Evolutionary conservation across 2,797 vertebrate genomes (phyloP).

Genomic region (Erpetoichthys calabaricus): DNA sequence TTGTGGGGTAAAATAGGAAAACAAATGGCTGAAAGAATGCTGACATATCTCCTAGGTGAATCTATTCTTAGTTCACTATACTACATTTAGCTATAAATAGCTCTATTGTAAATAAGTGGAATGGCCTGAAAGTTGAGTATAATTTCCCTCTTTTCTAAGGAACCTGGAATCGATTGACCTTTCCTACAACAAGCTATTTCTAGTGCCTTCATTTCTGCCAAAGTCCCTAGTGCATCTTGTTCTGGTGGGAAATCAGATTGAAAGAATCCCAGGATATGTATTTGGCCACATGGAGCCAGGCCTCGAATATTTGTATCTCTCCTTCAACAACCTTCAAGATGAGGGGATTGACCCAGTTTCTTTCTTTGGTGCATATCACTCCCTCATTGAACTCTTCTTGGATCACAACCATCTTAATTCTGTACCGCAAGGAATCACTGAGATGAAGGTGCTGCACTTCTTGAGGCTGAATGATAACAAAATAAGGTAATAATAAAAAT

Average conservation of each 20-base stretch:
- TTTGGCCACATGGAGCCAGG: constrained; percentile 91
- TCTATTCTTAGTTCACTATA: no score
- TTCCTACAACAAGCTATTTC: constrained; percentile 78
- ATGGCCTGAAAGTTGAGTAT: not conserved
- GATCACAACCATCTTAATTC: constrained; percentile 77
- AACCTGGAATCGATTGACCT: constrained; percentile 89
- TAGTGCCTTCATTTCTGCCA: constrained; percentile 87
- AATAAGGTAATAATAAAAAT: constrained; percentile 62
- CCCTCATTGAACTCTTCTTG: constrained; percentile 81
- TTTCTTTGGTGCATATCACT: constrained; percentile 71
- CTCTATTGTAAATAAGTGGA: not conserved
- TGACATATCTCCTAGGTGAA: no score
- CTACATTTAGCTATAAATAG: no score
- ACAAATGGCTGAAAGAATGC: no score
- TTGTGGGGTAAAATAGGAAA: no score
- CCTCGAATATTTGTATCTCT: constrained; percentile 87
- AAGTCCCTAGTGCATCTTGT: constrained; percentile 78
- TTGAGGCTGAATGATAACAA: constrained; percentile 83
- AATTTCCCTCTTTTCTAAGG: constrained; percentile 33
- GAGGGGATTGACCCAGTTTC: constrained; percentile 74
- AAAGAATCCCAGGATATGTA: constrained; percentile 85
- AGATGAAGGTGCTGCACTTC: constrained; percentile 79
- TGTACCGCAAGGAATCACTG: constrained; percentile 69
- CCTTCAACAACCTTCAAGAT: constrained; percentile 75
- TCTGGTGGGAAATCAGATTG: constrained; percentile 81